Percentiles rank a stretch among this genome's conserved stretches.
phyloP scores from a whole-genome alignment of 2,888 invertebrate species.

The Crocallis elinguaria region DNA sequence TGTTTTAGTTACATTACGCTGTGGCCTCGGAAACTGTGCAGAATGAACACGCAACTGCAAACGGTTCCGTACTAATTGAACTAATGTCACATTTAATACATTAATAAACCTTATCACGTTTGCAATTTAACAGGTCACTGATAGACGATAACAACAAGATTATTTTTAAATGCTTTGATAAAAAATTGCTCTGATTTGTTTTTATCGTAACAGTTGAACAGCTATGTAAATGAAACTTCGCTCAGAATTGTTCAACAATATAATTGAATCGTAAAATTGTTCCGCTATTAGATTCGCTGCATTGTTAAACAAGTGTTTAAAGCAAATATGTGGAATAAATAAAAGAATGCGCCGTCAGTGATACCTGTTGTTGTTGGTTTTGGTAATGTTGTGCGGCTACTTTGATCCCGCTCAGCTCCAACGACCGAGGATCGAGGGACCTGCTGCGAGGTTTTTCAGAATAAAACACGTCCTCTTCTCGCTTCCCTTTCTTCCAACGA shows the following conservation, averaged over 20 bases:
- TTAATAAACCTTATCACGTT: constrained; percentile 6
- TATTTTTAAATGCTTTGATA: background rate
- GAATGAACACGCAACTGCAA: background rate
- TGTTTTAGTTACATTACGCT: background rate
- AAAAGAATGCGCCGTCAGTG: background rate
- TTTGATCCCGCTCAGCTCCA: constrained; percentile 88
- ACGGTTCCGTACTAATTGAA: background rate
- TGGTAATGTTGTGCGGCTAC: constrained; percentile 79
- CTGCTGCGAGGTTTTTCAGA: constrained; percentile 88
- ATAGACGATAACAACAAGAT: constrained; percentile 1
- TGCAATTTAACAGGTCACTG: constrained; percentile 1
- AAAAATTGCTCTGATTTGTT: background rate
- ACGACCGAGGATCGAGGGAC: constrained; percentile 89
- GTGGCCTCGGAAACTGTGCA: background rate
- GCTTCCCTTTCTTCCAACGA: constrained; percentile 87
- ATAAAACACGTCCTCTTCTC: constrained; percentile 83
- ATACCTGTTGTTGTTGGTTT: constrained; percentile 58
- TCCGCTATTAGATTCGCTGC: background rate
- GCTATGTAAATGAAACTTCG: no score
- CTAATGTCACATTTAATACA: background rate
- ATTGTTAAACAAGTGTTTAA: background rate
- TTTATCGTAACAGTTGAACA: background rate
- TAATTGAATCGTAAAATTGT: background rate
- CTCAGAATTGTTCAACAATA: no score
- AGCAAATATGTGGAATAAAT: background rate